Conservation (phyloP, 2,113 vertebrate genomes). For the Chlorocebus sabaeus region DNA sequence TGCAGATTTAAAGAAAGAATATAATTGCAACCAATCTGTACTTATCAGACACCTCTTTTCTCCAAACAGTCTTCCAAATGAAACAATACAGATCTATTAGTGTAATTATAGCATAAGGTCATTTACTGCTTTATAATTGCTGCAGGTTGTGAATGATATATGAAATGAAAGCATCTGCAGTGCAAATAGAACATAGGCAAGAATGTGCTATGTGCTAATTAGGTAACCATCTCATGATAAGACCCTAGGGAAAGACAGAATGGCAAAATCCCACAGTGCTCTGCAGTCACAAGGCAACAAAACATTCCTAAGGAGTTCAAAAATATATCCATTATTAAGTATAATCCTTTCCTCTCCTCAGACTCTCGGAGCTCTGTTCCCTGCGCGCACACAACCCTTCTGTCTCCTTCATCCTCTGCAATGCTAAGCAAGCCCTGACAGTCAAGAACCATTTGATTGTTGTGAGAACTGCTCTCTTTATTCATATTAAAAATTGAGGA, state of each 20-base stretch:
- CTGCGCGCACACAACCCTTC: not conserved
- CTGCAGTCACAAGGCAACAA: conserved; percentile 42
- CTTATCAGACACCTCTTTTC: conserved; percentile 22
- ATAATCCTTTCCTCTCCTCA: conserved; percentile 29
- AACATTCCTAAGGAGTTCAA: conserved; percentile 50
- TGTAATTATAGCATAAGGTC: conserved; percentile 51
- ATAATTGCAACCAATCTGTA: not conserved
- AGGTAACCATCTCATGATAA: conserved; percentile 57
- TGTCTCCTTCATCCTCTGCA: not conserved
- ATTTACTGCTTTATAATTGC: conserved; percentile 68
- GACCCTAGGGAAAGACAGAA: conserved; percentile 41
- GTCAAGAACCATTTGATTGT: not conserved
- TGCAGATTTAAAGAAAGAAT: conserved; percentile 47
- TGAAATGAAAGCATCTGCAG: conserved; percentile 66
- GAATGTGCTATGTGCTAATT: conserved; percentile 50
- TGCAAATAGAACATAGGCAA: conserved; percentile 61
- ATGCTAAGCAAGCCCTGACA: not conserved
- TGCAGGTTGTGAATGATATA: conserved; percentile 60
- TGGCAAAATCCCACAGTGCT: conserved; percentile 34
- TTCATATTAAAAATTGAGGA: not conserved
- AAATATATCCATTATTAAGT: conserved; percentile 45
- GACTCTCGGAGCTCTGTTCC: not conserved
- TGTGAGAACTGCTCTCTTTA: not conserved
- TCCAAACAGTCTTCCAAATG: conserved; percentile 55
- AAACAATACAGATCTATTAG: conserved; percentile 63